phyloP scores from a whole-genome alignment of 2,797 vertebrate genomes.

The Notolabrus celidotus region DNA sequence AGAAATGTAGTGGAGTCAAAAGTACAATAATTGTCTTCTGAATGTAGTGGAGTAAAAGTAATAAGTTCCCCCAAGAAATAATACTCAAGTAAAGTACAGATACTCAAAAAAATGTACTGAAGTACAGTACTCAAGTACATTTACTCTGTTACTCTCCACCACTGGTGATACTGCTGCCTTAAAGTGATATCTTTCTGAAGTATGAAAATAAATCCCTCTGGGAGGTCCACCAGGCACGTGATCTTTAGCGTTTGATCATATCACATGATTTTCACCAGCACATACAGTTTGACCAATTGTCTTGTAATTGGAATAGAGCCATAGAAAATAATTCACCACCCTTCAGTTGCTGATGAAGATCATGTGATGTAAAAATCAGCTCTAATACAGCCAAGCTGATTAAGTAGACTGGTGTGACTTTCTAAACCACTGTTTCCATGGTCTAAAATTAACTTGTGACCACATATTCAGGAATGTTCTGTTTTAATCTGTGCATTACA shows the following conservation, averaged over 20 bases:
- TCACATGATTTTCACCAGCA: background rate
- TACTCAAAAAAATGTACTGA: no score
- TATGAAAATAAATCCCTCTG: background rate
- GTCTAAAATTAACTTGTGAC: background rate
- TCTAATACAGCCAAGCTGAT: background rate
- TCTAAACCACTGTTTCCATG: background rate
- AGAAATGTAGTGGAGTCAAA: no score
- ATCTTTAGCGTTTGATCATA: background rate
- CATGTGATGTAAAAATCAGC: background rate
- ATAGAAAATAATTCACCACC: background rate
- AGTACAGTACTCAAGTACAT: no score
- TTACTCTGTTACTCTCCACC: no score
- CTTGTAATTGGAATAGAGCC: background rate
- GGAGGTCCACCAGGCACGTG: background rate
- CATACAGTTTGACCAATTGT: background rate
- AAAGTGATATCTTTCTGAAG: no score
- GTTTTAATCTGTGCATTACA: background rate
- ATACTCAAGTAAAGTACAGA: no score
- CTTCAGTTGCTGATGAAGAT: background rate
- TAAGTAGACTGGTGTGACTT: background rate
- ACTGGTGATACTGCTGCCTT: no score
- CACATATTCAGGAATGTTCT: background rate
- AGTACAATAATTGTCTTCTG: no score
- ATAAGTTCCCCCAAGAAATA: no score
- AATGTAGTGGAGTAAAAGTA: no score